Conservation (phyloP, 1,140 invertebrate genomes). For the Colletes latitarsis region DNA sequence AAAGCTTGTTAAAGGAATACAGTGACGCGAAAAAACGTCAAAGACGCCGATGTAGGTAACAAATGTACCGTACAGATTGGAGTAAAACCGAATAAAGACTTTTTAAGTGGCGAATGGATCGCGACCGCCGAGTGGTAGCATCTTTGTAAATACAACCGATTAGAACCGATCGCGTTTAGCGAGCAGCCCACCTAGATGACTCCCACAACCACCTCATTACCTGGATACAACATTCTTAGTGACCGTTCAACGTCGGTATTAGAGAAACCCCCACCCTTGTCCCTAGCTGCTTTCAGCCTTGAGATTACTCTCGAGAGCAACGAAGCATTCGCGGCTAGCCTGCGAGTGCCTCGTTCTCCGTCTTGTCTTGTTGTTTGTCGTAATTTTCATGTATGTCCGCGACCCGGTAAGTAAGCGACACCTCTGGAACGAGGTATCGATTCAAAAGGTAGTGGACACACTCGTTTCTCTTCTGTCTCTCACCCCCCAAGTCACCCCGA, state of each 20-base stretch:
- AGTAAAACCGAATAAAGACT: no score
- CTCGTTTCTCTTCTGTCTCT: constrained; percentile 21
- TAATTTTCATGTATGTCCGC: constrained; percentile 52
- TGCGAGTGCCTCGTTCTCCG: constrained; percentile 58
- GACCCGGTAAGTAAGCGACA: constrained; percentile 58
- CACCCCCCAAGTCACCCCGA: constrained; percentile 2
- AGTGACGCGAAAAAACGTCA: no score
- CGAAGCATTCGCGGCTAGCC: constrained; percentile 47
- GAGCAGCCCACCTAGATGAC: constrained; percentile 27
- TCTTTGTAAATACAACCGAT: constrained; percentile 23
- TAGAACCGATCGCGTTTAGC: constrained; percentile 28
- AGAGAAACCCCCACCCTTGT: constrained; percentile 63
- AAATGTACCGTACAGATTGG: no score
- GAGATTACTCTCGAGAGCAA: constrained; percentile 52
- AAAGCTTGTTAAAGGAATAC: no score
- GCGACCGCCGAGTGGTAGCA: neutral
- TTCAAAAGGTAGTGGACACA: constrained; percentile 26
- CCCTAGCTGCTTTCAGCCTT: constrained; percentile 76
- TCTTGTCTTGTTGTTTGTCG: constrained; percentile 46
- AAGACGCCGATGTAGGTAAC: no score
- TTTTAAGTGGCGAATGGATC: no score
- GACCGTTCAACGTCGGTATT: constrained; percentile 34
- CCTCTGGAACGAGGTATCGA: constrained; percentile 4
- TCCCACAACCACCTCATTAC: constrained; percentile 33
- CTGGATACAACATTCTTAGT: constrained; percentile 38